These are phyloP conservation scores for Microcebus lehilahytsara DNA, from an alignment of 2,113 vertebrate genomes.

Conservation along the genomic window DNA sequence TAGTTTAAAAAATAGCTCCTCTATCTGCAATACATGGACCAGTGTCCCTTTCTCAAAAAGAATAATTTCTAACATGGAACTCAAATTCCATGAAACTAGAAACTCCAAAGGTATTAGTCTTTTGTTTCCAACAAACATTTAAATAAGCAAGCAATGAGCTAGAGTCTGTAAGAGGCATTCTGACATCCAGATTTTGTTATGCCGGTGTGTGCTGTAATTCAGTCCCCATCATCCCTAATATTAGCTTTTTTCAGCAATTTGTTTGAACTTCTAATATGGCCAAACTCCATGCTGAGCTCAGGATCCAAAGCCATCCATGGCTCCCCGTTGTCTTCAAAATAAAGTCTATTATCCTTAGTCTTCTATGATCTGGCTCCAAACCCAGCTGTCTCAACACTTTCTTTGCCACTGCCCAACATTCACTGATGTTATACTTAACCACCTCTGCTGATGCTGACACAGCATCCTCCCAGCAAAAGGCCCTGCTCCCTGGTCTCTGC, in stretches of 20 bases:
- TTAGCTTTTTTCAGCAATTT: not conserved
- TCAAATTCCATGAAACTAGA: not conserved
- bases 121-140: not conserved
- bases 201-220: not conserved
- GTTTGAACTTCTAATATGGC: not conserved
- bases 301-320: not conserved
- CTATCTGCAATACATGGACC: not conserved
- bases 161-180: not conserved
- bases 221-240: not conserved
- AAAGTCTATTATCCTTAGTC: not conserved
- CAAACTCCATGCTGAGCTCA: not conserved
- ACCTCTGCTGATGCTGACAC: not conserved
- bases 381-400: not conserved
- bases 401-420: too few relatives aligned
- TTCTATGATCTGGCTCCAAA: not conserved
- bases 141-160: not conserved
- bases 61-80: not conserved
- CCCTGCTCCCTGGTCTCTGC: not conserved
- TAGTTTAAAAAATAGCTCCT: not conserved
- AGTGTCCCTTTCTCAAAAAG: not conserved
- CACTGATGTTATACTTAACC: rapidly evolving
- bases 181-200: not conserved
- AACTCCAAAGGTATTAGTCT: not conserved
- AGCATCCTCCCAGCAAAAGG: rapidly evolving
- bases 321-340: not conserved